A percentile compares a stretch with the other conserved stretches of the same genome.
These are phyloP conservation scores for Musca domestica DNA, from an alignment of 1,140 invertebrate species.

Conservation along the genomic window DNA sequence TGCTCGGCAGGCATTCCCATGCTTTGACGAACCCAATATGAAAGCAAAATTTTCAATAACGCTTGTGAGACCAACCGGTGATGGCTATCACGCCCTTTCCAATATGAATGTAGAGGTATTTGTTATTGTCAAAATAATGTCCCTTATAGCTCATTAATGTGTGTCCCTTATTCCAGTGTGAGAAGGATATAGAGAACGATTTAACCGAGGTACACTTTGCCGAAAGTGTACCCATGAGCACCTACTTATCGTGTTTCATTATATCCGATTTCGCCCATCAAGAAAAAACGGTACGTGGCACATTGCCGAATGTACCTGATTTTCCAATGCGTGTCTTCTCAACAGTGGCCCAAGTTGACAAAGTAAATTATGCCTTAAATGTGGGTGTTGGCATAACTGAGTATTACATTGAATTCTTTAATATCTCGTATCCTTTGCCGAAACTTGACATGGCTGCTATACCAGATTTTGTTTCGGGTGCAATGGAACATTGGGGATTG, in stretches of 20 bases:
- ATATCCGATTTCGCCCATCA: constrained; percentile 80
- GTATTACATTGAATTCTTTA: constrained; percentile 85
- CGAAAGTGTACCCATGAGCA: constrained; percentile 88
- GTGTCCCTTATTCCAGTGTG: constrained; percentile 32
- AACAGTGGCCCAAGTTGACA: constrained; percentile 69
- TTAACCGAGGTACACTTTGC: constrained; percentile 61
- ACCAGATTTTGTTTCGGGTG: constrained; percentile 90
- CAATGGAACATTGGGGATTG: constrained; percentile 93
- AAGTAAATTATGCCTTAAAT: constrained; percentile 77
- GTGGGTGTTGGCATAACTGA: constrained; percentile 78
- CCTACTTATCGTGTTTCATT: constrained; percentile 87
- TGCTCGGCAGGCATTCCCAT: constrained; percentile 88
- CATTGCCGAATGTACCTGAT: constrained; percentile 53
- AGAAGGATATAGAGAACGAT: constrained; percentile 19
- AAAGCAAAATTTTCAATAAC: constrained; percentile 86
- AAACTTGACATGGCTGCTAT: constrained; percentile 91
- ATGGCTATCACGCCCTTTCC: constrained; percentile 72
- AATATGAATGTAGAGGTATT: constrained; percentile 66
- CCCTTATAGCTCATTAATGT: neutral
- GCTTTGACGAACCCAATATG: constrained; percentile 92
- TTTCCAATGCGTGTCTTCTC: constrained; percentile 73
- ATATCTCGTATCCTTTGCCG: constrained; percentile 80
- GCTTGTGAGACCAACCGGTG: constrained; percentile 65
- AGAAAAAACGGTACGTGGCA: constrained; percentile 52
- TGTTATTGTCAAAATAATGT: neutral